These are phyloP conservation scores for Trissoscelio sp. DNA, from an alignment of 2,888 invertebrate genomes.

Conservation along the genomic window DNA sequence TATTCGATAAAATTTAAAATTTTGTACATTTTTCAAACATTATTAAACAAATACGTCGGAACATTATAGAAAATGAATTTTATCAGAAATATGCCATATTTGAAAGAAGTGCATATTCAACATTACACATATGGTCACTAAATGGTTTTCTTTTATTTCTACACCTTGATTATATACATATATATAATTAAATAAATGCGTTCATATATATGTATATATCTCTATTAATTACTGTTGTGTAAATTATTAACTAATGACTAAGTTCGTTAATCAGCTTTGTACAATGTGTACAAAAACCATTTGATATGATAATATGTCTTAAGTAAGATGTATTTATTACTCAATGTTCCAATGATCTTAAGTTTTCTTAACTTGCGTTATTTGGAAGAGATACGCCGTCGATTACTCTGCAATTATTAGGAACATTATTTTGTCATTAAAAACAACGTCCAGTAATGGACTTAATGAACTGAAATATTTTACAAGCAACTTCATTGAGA, in stretches of 20 bases:
- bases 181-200: slow-evolving; percentile 55
- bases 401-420: slow-evolving; percentile 76
- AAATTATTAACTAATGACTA: slow-evolving; percentile 82
- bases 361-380: slow-evolving; percentile 59
- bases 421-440: slow-evolving; percentile 79
- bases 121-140: slow-evolving; percentile 69
- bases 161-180: slow-evolving; percentile 67
- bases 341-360: slow-evolving; percentile 63
- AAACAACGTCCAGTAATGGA: slow-evolving; percentile 78
- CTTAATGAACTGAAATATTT: slow-evolving; percentile 68
- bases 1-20: slow-evolving; percentile 40
- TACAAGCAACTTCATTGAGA: slow-evolving; percentile 2
- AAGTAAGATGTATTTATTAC: slow-evolving; percentile 69
- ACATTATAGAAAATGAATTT: slow-evolving; percentile 20
- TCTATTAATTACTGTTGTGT: slow-evolving; percentile 73
- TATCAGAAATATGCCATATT: neutral
- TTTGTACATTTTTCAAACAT: slow-evolving; percentile 43
- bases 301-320: slow-evolving; percentile 81
- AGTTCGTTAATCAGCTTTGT: slow-evolving; percentile 79
- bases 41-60: neutral
- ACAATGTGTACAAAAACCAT: slow-evolving; percentile 81
- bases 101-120: slow-evolving; percentile 29
- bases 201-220: slow-evolving; percentile 54
- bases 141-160: slow-evolving; percentile 70
- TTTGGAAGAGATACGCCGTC: slow-evolving; percentile 77